Conservation (phyloP, 2,113 vertebrate genomes). For the Prolemur simus region DNA sequence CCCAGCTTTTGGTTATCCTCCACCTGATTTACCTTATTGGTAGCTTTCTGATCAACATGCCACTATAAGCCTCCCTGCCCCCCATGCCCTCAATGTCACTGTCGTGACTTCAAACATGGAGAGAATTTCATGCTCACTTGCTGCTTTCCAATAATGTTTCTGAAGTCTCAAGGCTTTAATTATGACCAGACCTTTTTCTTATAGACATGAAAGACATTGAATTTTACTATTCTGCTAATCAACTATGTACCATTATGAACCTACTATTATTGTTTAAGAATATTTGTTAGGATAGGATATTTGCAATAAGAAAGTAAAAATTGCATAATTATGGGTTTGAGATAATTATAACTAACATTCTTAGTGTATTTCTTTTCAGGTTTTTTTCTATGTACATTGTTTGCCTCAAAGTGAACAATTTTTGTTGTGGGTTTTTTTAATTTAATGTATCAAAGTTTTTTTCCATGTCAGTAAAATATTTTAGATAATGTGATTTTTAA, state of each 20-base stretch:
- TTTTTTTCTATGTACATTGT: background rate
- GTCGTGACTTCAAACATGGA: background rate
- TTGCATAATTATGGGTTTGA: background rate
- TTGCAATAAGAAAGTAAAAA: background rate
- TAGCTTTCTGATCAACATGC: background rate
- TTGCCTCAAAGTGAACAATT: background rate
- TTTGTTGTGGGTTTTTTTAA: background rate
- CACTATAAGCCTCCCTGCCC: no score
- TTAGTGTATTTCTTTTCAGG: background rate
- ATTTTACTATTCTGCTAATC: background rate
- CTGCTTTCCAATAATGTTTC: background rate
- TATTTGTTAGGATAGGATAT: background rate
- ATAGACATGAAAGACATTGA: background rate
- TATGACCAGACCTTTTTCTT: background rate
- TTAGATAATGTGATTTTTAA: background rate
- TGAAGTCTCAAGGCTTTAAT: background rate
- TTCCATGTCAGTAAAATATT: background rate
- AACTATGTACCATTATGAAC: background rate
- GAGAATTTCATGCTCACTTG: background rate
- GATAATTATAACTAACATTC: background rate
- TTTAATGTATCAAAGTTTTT: background rate
- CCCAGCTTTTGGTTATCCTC: background rate
- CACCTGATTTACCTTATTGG: background rate
- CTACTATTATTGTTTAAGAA: background rate
- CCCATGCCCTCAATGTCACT: background rate